phyloP scores from a whole-genome alignment of 2,888 invertebrate species.

The Autographa gamma region DNA sequence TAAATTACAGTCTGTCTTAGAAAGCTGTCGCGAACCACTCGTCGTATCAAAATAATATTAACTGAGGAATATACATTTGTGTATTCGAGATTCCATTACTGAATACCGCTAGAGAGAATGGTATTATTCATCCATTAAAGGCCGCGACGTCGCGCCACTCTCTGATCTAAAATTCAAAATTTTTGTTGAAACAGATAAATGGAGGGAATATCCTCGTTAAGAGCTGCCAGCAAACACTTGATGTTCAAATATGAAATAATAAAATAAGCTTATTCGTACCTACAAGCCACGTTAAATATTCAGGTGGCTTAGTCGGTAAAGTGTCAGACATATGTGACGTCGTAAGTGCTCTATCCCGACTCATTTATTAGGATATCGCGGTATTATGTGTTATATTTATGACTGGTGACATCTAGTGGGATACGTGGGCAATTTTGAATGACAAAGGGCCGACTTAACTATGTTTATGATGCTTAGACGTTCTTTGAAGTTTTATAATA shows the following conservation, averaged over 20 bases:
- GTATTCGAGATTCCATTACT: constrained; percentile 73
- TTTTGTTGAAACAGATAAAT: constrained; percentile 78
- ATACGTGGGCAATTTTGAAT: constrained; percentile 22
- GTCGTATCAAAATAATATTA: constrained; percentile 68
- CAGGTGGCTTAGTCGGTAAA: constrained; percentile 32
- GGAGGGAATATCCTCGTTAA: constrained; percentile 72
- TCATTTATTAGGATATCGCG: constrained; percentile 43
- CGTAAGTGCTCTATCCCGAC: constrained; percentile 33
- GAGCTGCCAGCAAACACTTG: constrained; percentile 64
- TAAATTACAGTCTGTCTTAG: constrained; percentile 27
- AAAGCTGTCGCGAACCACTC: constrained; percentile 61
- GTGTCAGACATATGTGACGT: constrained; percentile 25
- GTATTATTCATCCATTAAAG: constrained; percentile 81
- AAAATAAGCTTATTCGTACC: constrained; percentile 19
- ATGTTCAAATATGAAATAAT: constrained; percentile 48
- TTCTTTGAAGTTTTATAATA: not conserved
- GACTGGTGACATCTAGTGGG: constrained; percentile 53
- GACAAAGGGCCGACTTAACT: constrained; percentile 29
- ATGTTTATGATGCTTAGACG: constrained; percentile 23
- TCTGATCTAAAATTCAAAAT: constrained; percentile 67
- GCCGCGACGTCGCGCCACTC: constrained; percentile 63
- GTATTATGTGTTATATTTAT: constrained; percentile 41
- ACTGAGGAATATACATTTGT: constrained; percentile 61
- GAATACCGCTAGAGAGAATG: constrained; percentile 58
- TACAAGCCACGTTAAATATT: constrained; percentile 22